Evolutionary conservation across 2,797 vertebrate species (phyloP), one percentile per base, ranked within the genome.

Genomic region (Astyanax mexicanus): DNA sequence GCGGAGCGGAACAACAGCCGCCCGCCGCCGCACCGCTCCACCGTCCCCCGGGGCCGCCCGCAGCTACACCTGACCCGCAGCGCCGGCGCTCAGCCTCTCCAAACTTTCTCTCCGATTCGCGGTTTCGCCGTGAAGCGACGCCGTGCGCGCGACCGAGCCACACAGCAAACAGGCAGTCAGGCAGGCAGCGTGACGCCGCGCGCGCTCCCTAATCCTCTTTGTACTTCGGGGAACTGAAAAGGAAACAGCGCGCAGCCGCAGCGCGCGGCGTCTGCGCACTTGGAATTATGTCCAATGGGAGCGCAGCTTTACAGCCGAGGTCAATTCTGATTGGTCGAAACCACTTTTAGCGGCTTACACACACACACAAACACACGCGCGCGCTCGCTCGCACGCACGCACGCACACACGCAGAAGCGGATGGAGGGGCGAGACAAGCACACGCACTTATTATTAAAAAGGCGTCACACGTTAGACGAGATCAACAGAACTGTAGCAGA

Each of bases 151-250:
- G 54, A 57, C 29, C 29, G 29, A 32, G 29, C 29, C 29, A 32
- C 29, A 32, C 29, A 32, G 5, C 29, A 29, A 32, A 29, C 29
- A 29, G 5, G 2, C n/a, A n/a, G 5, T 54, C 54, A n/a, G n/a
- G n/a, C n/a, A n/a, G 25, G 12, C 68, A 65, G 40, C 35, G 19
- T 58, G 69, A 78, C 27, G 69, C 12, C 27, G 69, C 12, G 19
- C 69, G 58, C 67, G 54, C 82, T 65, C 71, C 54, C 65, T 49
- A 84, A 87, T 82, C 74, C 70, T 77, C 88, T 88, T 86, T 88
- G 85, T 86, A 86, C 68, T 44, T n/a, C n/a, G 44, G 73, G 78
- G 78, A 81, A 78, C 76, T 80, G 80, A 82, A 80, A 81, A 77
- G 85, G 81, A 81, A 84, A 78, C 68, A 74, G 72, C 62, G 73